Conservation (phyloP, 2,888 invertebrate genomes). For the Archips crataeganus region DNA sequence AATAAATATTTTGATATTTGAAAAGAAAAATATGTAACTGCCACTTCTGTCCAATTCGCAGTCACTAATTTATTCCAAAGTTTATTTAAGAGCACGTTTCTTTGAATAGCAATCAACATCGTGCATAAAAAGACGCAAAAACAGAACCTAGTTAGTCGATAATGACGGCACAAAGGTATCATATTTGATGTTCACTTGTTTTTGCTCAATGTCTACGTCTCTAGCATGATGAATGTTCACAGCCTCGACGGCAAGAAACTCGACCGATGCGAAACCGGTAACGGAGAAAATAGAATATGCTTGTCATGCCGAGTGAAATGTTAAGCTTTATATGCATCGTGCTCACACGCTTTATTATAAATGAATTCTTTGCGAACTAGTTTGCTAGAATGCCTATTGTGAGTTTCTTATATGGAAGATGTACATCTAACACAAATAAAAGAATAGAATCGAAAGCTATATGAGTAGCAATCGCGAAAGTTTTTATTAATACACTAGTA, state of each 20-base stretch:
- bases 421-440: too few relatives aligned
- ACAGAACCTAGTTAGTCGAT: slow-evolving; percentile 44
- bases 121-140: slow-evolving; percentile 44
- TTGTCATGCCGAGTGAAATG: slow-evolving; percentile 1
- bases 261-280: not conserved
- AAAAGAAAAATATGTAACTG: slow-evolving; percentile 1
- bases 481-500: too few relatives aligned
- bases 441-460: too few relatives aligned
- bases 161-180: slow-evolving; percentile 36
- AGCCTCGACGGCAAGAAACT: not conserved
- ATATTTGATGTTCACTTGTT: slow-evolving; percentile 38
- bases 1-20: too few relatives aligned
- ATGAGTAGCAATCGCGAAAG: too few relatives aligned
- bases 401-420: not conserved
- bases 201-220: slow-evolving; percentile 15
- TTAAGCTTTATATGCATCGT: not conserved
- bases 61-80: slow-evolving; percentile 43
- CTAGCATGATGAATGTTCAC: slow-evolving; percentile 6
- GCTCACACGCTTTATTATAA: slow-evolving; percentile 6
- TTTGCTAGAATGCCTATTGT: not conserved
- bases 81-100: slow-evolving; percentile 51
- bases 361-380: not conserved
- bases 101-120: slow-evolving; percentile 52
- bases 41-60: slow-evolving; percentile 39
- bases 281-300: not conserved